These are phyloP conservation scores for Arenaria interpres DNA, from an alignment of 2,113 vertebrate species.

Conservation along the genomic window DNA sequence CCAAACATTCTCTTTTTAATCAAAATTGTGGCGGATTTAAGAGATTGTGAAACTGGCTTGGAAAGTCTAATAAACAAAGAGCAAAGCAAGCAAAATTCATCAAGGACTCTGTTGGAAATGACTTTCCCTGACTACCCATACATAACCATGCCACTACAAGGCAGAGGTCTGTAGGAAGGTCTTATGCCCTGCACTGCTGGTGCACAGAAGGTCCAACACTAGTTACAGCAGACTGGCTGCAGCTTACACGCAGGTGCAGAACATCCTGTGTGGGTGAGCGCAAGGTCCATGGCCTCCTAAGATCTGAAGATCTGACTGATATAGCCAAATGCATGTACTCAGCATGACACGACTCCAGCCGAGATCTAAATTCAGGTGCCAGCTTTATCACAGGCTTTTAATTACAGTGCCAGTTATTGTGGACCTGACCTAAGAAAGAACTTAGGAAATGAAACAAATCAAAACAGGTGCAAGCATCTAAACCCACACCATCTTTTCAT, in stretches of 20 bases:
- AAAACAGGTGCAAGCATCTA: not conserved
- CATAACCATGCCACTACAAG: not conserved
- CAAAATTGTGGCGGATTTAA: not conserved
- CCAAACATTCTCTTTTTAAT: not conserved
- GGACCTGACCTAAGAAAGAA: not conserved
- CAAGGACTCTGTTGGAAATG: not conserved
- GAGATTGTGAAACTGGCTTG: not conserved
- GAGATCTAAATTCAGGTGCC: not conserved
- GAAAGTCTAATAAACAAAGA: not conserved
- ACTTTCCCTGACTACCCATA: not conserved
- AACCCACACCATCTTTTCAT: not conserved
- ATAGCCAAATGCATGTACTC: not conserved
- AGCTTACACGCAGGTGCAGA: not conserved
- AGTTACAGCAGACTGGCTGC: not conserved
- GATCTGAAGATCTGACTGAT: not conserved
- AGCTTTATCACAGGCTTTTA: not conserved
- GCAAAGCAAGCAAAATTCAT: not conserved
- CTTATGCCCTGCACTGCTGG: not conserved
- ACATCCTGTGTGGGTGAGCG: fast-evolving
- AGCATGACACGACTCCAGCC: not conserved
- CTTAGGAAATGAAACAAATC: not conserved
- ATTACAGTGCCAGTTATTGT: not conserved
- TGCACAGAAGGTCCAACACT: not conserved
- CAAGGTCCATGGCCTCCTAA: not conserved
- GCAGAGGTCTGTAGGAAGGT: not conserved